Conservation (phyloP, 2,113 vertebrate genomes). For the Tauraco erythrolophus region DNA sequence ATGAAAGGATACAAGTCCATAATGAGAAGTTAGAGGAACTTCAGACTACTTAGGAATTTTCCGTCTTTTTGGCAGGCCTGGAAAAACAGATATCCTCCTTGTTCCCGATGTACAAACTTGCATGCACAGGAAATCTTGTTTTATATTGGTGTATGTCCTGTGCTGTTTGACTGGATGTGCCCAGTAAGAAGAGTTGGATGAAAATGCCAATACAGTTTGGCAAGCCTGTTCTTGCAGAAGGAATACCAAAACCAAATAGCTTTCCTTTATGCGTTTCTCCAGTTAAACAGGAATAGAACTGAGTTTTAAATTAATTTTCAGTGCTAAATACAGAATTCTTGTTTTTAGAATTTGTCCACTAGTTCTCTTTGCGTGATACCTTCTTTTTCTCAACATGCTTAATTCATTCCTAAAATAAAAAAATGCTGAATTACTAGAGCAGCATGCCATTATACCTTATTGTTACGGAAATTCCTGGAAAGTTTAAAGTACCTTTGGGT, state of each 20-base stretch:
- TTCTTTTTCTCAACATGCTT: not conserved
- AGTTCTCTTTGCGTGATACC: not conserved
- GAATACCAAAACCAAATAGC: not conserved
- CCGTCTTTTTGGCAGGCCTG: not conserved
- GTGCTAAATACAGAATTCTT: not conserved
- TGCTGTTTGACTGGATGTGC: not conserved
- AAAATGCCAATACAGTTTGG: not conserved
- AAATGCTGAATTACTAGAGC: not conserved
- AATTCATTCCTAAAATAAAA: not conserved
- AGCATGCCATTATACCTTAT: not conserved
- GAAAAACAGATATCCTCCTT: not conserved
- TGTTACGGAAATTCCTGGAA: not conserved
- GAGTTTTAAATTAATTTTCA: not conserved
- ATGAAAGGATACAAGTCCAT: not conserved
- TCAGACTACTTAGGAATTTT: not conserved
- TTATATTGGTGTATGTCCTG: accelerated
- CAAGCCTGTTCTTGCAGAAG: not conserved
- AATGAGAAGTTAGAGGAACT: not conserved
- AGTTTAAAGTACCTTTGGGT: not conserved
- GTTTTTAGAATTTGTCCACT: not conserved
- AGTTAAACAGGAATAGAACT: not conserved
- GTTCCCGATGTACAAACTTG: not conserved
- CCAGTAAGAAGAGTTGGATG: not conserved
- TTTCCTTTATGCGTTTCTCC: not conserved
- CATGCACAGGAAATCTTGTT: not conserved